Conservation (phyloP, 2,888 invertebrate species). For the Celastrina argiolus region DNA sequence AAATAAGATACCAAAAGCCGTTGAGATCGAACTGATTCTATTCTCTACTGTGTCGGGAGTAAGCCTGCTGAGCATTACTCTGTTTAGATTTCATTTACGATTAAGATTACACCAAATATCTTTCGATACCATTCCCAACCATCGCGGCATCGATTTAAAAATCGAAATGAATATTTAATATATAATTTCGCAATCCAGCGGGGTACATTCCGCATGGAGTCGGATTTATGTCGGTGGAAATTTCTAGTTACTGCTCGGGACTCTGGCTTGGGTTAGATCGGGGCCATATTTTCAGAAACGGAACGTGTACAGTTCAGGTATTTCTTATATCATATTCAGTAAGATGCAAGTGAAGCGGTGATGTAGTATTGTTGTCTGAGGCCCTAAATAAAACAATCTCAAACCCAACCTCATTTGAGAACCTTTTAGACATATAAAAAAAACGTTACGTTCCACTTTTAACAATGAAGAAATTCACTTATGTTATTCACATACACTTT, state of each 20-base stretch:
- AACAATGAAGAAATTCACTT: no score
- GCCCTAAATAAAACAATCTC: no score
- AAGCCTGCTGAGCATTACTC: neutral
- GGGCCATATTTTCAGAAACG: neutral
- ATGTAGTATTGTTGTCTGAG: no score
- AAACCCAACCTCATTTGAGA: no score
- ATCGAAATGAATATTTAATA: constrained; percentile 69
- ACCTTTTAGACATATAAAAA: no score
- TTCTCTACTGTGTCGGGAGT: no score
- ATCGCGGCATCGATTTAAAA: constrained; percentile 51
- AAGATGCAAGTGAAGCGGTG: neutral
- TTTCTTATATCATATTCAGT: neutral
- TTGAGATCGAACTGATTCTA: no score
- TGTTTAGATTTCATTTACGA: neutral
- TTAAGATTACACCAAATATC: neutral
- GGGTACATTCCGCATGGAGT: constrained; percentile 70
- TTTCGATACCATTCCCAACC: neutral
- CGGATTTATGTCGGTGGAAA: constrained; percentile 69
- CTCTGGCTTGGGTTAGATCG: neutral
- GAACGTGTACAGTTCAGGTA: neutral
- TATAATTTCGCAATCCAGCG: constrained; percentile 67
- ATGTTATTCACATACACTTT: no score
- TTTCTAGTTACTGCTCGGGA: constrained; percentile 58
- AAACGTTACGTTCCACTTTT: no score
- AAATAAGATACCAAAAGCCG: no score